These are phyloP conservation scores for Apostichopus japonicus DNA, from an alignment of 35 echinoderm and acorn worm species.

Conservation along the genomic window DNA sequence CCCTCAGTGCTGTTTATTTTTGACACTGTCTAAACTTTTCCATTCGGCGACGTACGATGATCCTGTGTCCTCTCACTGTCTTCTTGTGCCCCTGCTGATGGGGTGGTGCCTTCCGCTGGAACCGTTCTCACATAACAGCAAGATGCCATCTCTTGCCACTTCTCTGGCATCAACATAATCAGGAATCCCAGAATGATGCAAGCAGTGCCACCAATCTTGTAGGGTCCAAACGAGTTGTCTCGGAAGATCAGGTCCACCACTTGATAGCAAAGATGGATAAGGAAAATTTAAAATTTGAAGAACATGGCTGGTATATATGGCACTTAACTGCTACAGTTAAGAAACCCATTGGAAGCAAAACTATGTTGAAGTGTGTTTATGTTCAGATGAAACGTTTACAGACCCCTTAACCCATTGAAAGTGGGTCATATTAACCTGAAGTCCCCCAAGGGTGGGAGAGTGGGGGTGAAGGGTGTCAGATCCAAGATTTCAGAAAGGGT, in stretches of 20 bases:
- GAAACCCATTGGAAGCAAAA: no score
- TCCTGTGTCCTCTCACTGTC: no score
- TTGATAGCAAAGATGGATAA: constrained; percentile 11
- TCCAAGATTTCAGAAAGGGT: no score
- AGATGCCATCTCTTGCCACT: constrained; percentile 72
- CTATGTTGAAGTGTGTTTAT: no score
- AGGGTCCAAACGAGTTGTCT: constrained; percentile 61
- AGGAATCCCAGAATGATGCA: constrained; percentile 85
- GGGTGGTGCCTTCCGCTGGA: background rate
- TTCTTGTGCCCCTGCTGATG: background rate
- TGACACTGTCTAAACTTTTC: background rate
- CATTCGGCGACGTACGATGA: background rate
- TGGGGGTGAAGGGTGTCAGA: no score
- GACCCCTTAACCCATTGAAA: no score
- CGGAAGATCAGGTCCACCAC: constrained; percentile 88
- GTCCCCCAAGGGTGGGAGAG: no score
- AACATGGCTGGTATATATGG: background rate
- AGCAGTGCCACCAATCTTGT: constrained; percentile 83
- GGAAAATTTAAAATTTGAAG: background rate
- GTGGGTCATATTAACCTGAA: no score
- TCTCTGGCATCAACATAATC: constrained; percentile 85
- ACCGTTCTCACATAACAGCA: constrained; percentile 42
- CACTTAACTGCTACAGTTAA: no score
- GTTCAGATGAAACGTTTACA: no score
- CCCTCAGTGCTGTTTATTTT: no score